Base-by-base conservation (phyloP, 2,797 vertebrate genomes). In the Typhlichthys subterraneus region DNA sequence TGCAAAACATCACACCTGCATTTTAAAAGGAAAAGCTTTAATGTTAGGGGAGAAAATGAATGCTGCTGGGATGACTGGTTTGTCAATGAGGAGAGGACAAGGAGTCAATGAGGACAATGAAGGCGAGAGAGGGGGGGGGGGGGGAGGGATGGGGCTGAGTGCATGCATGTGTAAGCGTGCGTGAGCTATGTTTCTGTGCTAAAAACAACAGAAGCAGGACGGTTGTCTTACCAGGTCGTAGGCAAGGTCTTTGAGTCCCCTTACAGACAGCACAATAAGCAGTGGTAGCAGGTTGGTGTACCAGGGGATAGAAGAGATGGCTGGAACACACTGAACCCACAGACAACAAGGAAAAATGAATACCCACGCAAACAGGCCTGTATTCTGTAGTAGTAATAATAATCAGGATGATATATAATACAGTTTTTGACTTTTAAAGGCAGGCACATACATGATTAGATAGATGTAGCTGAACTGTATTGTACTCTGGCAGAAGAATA, bases 261-360 rank as follows among this genome's bases (percentile, higher is more conserved):
- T 89, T 65, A 96, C 89, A 54, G 76, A 0, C 12, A 99, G 87
- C 0, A 99, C 94, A 10, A 88, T 74, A 50, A 91, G 0, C 49
- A 98, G 82, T 0, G 96, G 96, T 14, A 93, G 59, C 17, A 96
- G 85, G 57, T 94, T 92, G 2, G 93, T 91, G 82, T 95, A 96
- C 96, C 96, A 98, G 5, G 96, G 95, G 69, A 98, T 66, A 0
- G 96, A 95, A 19, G 97, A 91, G 77, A 98, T 96, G 63, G 77
- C 87, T 0, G 97, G 95, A 67, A 96, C 61, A 54, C 87, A 82
- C 95, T 96, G 5, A 72, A 57, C 63, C 17, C 42, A 67, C 5
- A 62, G 2, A 15, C 13, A 77, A 11, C 53, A 58, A 4, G 1
- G 14, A 62, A 57, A 49, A 59, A 55, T 31, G 45, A 42, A 63